Conservation (phyloP, 2,888 invertebrate genomes). For the Scotopteryx bipunctaria region DNA sequence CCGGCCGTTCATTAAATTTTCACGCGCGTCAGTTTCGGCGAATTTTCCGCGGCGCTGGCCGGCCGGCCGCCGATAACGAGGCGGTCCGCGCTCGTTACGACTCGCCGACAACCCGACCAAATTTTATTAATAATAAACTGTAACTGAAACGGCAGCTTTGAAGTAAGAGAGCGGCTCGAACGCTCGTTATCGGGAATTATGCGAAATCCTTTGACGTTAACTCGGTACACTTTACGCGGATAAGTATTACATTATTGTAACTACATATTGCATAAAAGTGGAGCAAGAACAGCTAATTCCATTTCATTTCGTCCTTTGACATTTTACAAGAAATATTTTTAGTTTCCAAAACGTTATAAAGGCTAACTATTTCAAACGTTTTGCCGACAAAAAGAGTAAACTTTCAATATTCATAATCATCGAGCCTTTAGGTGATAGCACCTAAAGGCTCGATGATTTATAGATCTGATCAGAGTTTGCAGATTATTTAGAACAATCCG, state of each 20-base stretch:
- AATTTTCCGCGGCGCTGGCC: slow-evolving; percentile 83
- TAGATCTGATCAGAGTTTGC: neutral
- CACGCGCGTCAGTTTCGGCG: slow-evolving; percentile 83
- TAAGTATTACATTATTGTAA: slow-evolving; percentile 36
- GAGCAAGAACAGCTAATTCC: slow-evolving; percentile 17
- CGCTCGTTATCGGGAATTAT: slow-evolving; percentile 80
- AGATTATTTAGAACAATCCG: slow-evolving; percentile 9
- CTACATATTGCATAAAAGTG: slow-evolving; percentile 28
- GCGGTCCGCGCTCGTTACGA: slow-evolving; percentile 68
- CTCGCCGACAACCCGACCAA: slow-evolving; percentile 66
- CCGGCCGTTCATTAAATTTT: slow-evolving; percentile 84
- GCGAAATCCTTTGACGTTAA: slow-evolving; percentile 76
- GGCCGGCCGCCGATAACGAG: slow-evolving; percentile 74
- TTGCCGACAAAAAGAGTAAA: no score
- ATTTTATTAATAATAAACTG: slow-evolving; percentile 83
- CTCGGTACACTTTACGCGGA: slow-evolving; percentile 39
- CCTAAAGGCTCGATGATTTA: neutral
- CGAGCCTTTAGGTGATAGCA: no score
- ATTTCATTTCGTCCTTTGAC: slow-evolving; percentile 10
- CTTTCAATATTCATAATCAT: no score
- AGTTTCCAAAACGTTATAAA: neutral
- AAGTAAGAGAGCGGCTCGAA: slow-evolving; percentile 77
- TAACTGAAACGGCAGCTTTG: slow-evolving; percentile 79
- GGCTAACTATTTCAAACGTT: no score
- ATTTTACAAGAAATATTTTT: neutral